Percentiles rank a stretch among this genome's conserved stretches.
Evolutionary conservation across 2,888 invertebrate genomes (phyloP).

Genomic region (Eremobia ochroleuca): DNA sequence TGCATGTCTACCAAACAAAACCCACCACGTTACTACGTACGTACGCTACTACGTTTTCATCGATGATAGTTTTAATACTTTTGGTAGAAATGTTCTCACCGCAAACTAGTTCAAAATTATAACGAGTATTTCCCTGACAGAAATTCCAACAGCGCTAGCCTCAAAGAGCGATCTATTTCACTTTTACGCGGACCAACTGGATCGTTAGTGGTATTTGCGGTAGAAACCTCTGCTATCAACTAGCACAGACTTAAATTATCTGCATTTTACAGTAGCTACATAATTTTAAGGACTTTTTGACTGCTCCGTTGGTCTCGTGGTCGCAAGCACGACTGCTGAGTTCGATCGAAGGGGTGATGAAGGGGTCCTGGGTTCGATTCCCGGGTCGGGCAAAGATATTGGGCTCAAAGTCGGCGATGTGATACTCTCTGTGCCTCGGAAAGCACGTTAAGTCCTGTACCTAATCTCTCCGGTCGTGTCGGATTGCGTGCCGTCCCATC

Average conservation of each 20-base stretch:
- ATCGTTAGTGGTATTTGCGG: conserved; percentile 52
- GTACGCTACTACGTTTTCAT: not conserved
- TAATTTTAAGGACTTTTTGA: not conserved
- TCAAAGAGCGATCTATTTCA: conserved; percentile 31
- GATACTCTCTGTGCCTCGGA: not conserved
- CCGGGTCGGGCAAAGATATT: not conserved
- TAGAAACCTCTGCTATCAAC: not conserved
- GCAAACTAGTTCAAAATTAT: conserved; percentile 14
- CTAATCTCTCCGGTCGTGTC: not conserved
- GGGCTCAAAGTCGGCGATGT: not conserved
- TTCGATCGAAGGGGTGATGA: no score
- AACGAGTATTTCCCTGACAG: conserved; percentile 26
- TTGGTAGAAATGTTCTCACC: conserved; percentile 6
- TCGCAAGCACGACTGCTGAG: not conserved
- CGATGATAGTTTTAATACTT: not conserved
- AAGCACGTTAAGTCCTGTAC: not conserved
- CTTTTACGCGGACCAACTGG: conserved; percentile 37
- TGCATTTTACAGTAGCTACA: conserved; percentile 3
- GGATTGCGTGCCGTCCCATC: not conserved
- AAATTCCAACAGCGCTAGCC: conserved; percentile 20
- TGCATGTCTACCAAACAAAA: not conserved
- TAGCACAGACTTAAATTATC: conserved; percentile 20
- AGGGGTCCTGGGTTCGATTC: not conserved
- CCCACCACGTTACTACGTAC: no score
- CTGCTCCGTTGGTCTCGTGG: not conserved